phyloP scores from a whole-genome alignment of 1,140 invertebrate species.

The Kradibia gibbosae region DNA sequence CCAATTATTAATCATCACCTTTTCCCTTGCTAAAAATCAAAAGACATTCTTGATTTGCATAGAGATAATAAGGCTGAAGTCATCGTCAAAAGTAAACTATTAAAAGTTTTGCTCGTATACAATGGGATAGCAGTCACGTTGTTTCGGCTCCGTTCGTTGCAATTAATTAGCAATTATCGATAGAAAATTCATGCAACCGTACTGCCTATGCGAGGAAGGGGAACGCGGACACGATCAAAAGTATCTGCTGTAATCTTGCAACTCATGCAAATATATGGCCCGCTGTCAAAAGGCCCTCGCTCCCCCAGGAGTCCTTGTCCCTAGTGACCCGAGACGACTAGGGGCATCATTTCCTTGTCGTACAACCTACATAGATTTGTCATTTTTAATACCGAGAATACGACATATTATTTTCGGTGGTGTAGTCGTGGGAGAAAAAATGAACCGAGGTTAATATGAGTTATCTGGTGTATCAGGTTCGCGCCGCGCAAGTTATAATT shows the following conservation, averaged over 20 bases:
- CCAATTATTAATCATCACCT: not conserved
- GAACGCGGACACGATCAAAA: not conserved
- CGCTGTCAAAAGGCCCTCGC: not conserved
- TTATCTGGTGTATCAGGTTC: not conserved
- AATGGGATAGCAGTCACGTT: not conserved
- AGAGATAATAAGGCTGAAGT: too few species aligned
- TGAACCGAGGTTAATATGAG: not conserved
- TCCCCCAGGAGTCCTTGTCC: not conserved
- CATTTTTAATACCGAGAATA: not conserved
- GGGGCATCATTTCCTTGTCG: not conserved
- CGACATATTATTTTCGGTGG: not conserved
- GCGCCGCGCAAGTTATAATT: not conserved
- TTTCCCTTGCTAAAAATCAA: too few species aligned
- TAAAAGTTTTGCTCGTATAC: too few species aligned
- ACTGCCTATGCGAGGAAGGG: not conserved
- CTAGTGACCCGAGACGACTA: not conserved
- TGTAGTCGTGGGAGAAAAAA: not conserved
- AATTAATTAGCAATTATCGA: not conserved
- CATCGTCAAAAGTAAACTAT: too few species aligned
- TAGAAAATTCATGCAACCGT: not conserved
- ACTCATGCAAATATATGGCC: not conserved
- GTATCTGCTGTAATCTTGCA: not conserved
- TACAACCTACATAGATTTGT: not conserved
- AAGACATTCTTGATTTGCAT: too few species aligned
- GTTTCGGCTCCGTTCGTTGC: not conserved